Conservation (phyloP, 2,888 invertebrate genomes). For the Xestia ashworthii region DNA sequence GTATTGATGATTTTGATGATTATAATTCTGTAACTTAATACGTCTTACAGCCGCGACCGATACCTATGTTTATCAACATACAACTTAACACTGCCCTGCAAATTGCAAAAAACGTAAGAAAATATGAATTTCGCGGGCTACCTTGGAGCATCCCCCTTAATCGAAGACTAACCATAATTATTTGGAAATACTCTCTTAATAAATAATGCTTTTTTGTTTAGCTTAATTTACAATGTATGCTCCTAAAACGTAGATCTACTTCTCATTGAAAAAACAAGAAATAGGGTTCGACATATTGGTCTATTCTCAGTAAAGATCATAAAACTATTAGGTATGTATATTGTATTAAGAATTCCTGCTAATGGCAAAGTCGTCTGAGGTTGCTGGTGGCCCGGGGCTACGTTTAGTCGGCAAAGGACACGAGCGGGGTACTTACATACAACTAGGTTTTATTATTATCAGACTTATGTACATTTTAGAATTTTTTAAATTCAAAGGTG, state of each 20-base stretch:
- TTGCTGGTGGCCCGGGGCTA: slow-evolving; percentile 50
- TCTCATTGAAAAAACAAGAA: neutral
- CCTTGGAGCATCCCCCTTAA: no score
- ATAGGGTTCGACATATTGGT: neutral
- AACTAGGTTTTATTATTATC: slow-evolving; percentile 22
- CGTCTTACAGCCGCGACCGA: no score
- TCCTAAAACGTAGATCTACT: neutral
- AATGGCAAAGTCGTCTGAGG: slow-evolving; percentile 60
- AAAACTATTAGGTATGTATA: slow-evolving; percentile 22
- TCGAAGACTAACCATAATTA: neutral
- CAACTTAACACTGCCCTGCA: no score
- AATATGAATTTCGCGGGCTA: no score
- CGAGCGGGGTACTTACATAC: slow-evolving; percentile 6
- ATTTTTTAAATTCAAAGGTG: no score
- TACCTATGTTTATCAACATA: no score
- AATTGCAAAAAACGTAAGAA: no score
- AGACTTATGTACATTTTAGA: neutral
- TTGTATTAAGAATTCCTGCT: slow-evolving; percentile 47
- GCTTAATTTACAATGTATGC: neutral
- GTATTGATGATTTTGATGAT: no score
- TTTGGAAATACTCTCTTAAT: neutral
- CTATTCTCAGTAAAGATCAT: slow-evolving; percentile 36
- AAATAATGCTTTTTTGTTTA: neutral
- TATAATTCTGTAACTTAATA: no score
- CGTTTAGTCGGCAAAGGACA: slow-evolving; percentile 49